Conservation (phyloP, 2,113 vertebrate genomes). For the Hydropotes inermis region DNA sequence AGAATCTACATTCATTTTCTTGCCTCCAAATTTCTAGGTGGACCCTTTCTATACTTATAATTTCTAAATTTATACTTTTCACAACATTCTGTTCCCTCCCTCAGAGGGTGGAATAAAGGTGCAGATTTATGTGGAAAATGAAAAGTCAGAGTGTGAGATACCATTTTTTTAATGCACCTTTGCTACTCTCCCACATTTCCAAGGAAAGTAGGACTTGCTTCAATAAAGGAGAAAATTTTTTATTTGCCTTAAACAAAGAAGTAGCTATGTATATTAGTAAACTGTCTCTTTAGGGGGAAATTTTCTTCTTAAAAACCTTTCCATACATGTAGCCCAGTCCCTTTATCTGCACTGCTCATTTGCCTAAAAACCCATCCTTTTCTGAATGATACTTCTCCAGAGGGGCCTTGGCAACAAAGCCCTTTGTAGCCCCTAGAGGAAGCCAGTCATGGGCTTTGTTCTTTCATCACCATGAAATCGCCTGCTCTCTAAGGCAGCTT, state of each 20-base stretch:
- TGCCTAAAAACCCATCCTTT: not conserved
- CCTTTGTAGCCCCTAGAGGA: not conserved
- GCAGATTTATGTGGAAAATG: not conserved
- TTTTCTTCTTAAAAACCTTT: not conserved
- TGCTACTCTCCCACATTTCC: not conserved
- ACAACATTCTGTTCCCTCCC: not conserved
- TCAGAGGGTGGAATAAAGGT: not conserved
- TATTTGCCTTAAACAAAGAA: slow-evolving; percentile 37
- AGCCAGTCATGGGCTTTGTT: not conserved
- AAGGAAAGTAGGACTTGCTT: slow-evolving; percentile 21
- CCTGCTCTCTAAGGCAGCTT: not conserved
- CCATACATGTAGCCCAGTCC: not conserved
- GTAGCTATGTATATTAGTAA: not conserved
- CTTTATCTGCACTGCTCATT: not conserved
- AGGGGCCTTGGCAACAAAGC: not conserved
- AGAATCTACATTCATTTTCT: slow-evolving; percentile 19
- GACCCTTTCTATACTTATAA: not conserved
- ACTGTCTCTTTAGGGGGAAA: not conserved
- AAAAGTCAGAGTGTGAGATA: slow-evolving; percentile 4
- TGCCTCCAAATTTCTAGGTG: slow-evolving; percentile 33
- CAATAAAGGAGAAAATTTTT: not conserved
- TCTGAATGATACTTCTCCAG: not conserved
- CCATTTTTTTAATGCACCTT: not conserved
- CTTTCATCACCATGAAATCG: not conserved
- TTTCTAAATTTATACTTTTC: slow-evolving; percentile 32